Percentiles rank a stretch among this genome's conserved stretches.
These are phyloP conservation scores for Dasypogon diadema DNA, from an alignment of 2,888 invertebrate species.

Conservation along the genomic window DNA sequence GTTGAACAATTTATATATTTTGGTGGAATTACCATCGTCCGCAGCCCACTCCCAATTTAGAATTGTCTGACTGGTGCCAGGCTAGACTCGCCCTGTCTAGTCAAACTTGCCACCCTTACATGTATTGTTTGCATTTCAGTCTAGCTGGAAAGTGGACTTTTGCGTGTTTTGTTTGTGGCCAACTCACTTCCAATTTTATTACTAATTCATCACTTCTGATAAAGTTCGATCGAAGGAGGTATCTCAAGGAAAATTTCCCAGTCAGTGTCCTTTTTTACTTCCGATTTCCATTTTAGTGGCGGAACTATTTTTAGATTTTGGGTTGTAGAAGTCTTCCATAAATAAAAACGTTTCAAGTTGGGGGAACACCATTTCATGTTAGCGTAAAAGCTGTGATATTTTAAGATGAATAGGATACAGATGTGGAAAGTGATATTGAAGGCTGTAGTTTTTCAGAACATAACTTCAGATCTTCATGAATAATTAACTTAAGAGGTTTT, in stretches of 20 bases:
- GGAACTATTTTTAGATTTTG: neutral
- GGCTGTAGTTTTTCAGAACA: no score
- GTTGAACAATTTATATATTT: slow-evolving; percentile 40
- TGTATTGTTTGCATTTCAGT: slow-evolving; percentile 35
- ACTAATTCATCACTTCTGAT: slow-evolving; percentile 37
- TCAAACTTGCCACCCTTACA: neutral
- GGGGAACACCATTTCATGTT: neutral
- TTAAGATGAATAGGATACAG: neutral
- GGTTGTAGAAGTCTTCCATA: neutral
- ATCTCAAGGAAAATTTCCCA: slow-evolving; percentile 27
- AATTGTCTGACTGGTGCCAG: slow-evolving; percentile 31
- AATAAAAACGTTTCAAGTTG: neutral
- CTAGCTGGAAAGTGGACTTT: neutral
- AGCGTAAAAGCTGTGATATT: neutral
- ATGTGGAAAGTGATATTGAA: neutral
- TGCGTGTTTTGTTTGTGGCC: slow-evolving; percentile 29
- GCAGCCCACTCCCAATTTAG: neutral
- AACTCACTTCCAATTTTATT: slow-evolving; percentile 36
- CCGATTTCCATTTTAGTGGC: slow-evolving; percentile 18
- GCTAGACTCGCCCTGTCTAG: slow-evolving; percentile 43
- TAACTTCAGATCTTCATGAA: no score
- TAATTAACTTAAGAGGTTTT: no score
- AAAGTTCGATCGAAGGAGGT: neutral
- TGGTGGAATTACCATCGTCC: slow-evolving; percentile 1
- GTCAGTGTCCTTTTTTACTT: slow-evolving; percentile 5